Evolutionary conservation across 2,113 vertebrate species (phyloP), one percentile per base, ranked within the genome.

Genomic region (Caretta caretta): DNA sequence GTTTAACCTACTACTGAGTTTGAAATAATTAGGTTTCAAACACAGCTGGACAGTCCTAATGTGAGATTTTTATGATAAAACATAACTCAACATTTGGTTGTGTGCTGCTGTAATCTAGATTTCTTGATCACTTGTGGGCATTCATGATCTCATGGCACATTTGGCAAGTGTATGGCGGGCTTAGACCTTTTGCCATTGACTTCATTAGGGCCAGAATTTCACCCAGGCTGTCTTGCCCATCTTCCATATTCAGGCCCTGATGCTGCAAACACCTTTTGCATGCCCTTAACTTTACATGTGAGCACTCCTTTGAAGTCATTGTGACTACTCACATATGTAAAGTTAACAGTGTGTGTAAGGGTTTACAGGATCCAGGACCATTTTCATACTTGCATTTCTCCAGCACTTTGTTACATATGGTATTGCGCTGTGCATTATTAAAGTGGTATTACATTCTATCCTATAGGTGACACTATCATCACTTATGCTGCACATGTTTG

Each of bases 1-100:
- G 78, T 94, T 98, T 96, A 95, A 90, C 89, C 93, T 96, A 95
- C 88, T 49, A 86, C 90, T 97, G 93, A 94, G 88, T 92, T 88
- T 82, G 94, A 96, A 98, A 97, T 97, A 95, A 97, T 93, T 97
- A 93, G 92, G 83, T 97, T 97, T 95, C 76, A 95, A 93, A 92
- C 90, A 86, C 92, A 96, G 72, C 75, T 88, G 93, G 92, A 93
- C 38, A 93, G 86, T 92, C 95, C 57, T 95, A 80, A 97, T 65
- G 29, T 93, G 89, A 94, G 75, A 72, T 72, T 94, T 93, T 96
- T 90, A 88, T 92, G 83, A 49, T 90, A 20, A 93, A 83, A 92
- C 90, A 75, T 88, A 86, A 90, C 90, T 91, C 14, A 95, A 82
- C 86, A 95, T 94, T 72, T 57, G 51, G 51, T 94, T 94, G 78